These are phyloP conservation scores for Archilochus colubris DNA, from an alignment of 2,113 vertebrate genomes.

Conservation along the genomic window DNA sequence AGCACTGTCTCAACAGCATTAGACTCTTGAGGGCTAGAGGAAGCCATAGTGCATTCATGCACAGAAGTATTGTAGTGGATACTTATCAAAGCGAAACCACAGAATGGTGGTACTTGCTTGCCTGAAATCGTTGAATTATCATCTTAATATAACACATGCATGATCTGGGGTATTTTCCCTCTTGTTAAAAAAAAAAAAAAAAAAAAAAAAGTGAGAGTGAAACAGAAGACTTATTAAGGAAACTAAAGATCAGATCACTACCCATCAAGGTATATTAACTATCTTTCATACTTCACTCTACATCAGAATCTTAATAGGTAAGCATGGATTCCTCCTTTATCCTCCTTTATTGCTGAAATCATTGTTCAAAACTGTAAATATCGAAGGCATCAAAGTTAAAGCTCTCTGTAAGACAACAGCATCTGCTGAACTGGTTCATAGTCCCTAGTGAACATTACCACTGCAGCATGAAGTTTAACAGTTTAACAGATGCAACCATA, in stretches of 20 bases:
- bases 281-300: not conserved
- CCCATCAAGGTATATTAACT: not conserved
- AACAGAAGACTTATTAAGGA: not conserved
- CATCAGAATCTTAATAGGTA: not conserved
- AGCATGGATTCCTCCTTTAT: not conserved
- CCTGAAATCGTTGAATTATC: slow-evolving; percentile 3
- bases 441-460: not conserved
- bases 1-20: not conserved
- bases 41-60: not conserved
- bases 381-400: not conserved
- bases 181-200: not conserved
- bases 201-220: not conserved
- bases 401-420: not conserved
- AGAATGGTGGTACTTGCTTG: not conserved
- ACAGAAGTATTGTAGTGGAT: not conserved
- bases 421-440: not conserved
- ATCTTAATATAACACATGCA: not conserved
- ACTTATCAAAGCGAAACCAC: slow-evolving; percentile 26
- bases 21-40: not conserved
- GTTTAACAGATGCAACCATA: not conserved
- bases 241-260: not conserved
- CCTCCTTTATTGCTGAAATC: not conserved
- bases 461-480: not conserved
- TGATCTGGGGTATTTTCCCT: not conserved
- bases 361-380: not conserved